These are phyloP conservation scores for Drosophila parabipectinata DNA, from an alignment of 1,140 invertebrate species.

Conservation along the genomic window DNA sequence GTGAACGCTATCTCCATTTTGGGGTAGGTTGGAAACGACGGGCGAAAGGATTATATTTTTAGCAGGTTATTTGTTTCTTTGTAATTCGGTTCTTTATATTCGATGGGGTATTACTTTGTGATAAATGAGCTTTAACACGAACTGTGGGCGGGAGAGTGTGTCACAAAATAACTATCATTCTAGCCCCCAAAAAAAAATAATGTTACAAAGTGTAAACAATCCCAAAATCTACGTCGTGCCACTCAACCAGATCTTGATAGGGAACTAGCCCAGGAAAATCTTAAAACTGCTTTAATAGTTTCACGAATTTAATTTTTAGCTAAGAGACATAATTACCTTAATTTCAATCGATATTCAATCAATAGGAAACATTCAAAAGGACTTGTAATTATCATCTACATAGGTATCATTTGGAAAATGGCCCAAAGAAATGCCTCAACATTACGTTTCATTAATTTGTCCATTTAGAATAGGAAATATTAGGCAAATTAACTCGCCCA, in stretches of 20 bases:
- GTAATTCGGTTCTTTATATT: constrained; percentile 44
- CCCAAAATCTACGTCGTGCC: neutral
- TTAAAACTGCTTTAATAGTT: neutral
- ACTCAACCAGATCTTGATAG: neutral
- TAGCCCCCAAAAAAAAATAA: neutral
- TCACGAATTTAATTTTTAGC: neutral
- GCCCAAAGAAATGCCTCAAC: neutral
- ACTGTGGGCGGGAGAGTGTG: constrained; percentile 14
- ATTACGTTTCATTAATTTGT: constrained; percentile 48
- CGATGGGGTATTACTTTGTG: constrained; percentile 8
- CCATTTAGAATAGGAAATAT: constrained; percentile 36
- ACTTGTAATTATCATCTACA: neutral
- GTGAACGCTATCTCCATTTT: constrained; percentile 43
- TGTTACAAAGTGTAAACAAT: neutral
- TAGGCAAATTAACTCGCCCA: constrained; percentile 28
- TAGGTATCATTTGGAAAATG: neutral
- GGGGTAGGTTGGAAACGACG: constrained; percentile 49
- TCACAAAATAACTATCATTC: constrained; percentile 1
- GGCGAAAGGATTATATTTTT: constrained; percentile 43
- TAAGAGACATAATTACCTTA: neutral
- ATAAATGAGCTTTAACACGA: constrained; percentile 46
- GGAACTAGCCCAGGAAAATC: neutral
- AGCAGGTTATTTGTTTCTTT: constrained; percentile 50
- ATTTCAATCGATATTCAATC: constrained; percentile 2
- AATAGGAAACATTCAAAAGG: constrained; percentile 1